Percentiles rank a stretch among this genome's conserved stretches.
Conservation (phyloP, 2,888 invertebrate genomes). For the Chamaedrilus cognettii region DNA sequence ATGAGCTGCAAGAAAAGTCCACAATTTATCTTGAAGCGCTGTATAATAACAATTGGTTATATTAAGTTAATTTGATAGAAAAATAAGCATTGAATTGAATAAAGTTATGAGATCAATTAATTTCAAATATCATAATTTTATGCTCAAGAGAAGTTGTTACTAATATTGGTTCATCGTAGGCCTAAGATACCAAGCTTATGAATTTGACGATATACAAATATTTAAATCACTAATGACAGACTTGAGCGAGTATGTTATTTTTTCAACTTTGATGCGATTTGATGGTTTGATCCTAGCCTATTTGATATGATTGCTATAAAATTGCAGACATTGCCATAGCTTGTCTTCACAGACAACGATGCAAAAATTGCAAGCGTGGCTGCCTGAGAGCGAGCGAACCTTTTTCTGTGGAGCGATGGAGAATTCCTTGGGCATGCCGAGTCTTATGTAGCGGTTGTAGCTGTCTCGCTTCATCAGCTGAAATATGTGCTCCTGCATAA, state of each 20-base stretch:
- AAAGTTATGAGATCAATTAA: too few species aligned
- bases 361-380: neutral
- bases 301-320: neutral
- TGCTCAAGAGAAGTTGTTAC: too few species aligned
- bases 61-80: neutral
- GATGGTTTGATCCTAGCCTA: neutral
- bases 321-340: too few species aligned
- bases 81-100: neutral
- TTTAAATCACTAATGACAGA: too few species aligned
- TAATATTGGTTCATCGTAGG: too few species aligned
- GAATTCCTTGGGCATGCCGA: slow-evolving; percentile 98
- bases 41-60: too few species aligned
- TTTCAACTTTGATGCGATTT: neutral
- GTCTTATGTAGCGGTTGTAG: slow-evolving; percentile 95
- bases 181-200: too few species aligned
- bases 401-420: slow-evolving; percentile 95
- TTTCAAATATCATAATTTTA: too few species aligned
- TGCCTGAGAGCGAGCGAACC: slow-evolving; percentile 63
- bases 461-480: slow-evolving; percentile 99
- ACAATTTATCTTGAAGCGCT: too few species aligned
- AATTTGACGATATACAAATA: too few species aligned
- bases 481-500: slow-evolving; percentile 93
- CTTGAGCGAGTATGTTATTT: neutral
- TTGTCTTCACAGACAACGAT: too few species aligned
- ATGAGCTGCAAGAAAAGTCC: too few species aligned